Evolutionary conservation across 1,140 invertebrate species (phyloP).

Genomic region (Drosophila bocqueti): DNA sequence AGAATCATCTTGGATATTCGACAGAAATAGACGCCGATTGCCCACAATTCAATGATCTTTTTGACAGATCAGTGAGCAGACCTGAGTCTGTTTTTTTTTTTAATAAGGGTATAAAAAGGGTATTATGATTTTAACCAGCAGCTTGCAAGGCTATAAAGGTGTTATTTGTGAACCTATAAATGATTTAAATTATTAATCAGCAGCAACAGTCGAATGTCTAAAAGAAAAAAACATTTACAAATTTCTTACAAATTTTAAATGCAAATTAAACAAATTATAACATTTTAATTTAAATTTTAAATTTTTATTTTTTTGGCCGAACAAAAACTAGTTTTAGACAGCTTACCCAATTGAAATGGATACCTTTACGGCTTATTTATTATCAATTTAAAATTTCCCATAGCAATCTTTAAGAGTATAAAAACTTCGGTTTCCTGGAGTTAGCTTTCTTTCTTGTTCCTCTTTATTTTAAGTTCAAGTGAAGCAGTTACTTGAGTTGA

Average conservation of each 20-base stretch:
- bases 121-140: not conserved
- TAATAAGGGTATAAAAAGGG: not conserved
- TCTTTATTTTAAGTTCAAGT: constrained; percentile 9
- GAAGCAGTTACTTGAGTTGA: constrained; percentile 1
- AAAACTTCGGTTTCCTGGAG: not conserved
- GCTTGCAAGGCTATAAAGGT: not conserved
- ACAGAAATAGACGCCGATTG: constrained; percentile 36
- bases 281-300: no score
- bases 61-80: constrained; percentile 10
- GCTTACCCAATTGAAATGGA: not conserved
- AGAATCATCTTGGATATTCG: constrained; percentile 28
- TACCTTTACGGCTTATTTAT: not conserved
- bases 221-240: not conserved
- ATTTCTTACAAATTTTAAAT: no score
- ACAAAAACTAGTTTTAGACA: not conserved
- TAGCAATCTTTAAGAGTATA: not conserved
- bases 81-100: not conserved
- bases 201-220: not conserved
- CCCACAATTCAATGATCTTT: constrained; percentile 25
- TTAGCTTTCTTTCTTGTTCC: not conserved
- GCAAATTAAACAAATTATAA: not conserved
- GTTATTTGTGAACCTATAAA: not conserved
- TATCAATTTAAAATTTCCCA: not conserved
- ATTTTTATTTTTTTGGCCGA: no score
- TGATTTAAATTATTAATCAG: not conserved